These are phyloP conservation scores for Cheiracanthium punctorium DNA, from an alignment of 2,888 invertebrate genomes.

Conservation along the genomic window DNA sequence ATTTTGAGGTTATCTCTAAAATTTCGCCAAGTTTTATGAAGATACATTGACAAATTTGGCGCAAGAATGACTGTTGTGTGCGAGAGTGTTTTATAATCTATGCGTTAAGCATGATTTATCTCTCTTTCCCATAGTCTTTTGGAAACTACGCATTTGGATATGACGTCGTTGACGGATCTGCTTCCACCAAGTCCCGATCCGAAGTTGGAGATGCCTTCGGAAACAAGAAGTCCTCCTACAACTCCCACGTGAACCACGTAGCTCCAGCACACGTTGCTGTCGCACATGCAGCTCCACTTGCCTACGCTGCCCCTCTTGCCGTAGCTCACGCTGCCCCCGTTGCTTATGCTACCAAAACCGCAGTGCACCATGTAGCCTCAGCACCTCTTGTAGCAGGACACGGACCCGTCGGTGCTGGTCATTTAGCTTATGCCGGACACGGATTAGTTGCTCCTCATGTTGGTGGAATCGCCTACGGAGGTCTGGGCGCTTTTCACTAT, in stretches of 20 bases:
- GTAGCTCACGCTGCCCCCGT: not conserved
- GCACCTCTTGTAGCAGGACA: not conserved
- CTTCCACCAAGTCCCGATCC: constrained; percentile 28
- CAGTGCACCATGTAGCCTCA: not conserved
- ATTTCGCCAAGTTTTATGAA: too few species aligned
- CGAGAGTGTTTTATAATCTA: too few species aligned
- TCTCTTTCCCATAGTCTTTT: not conserved
- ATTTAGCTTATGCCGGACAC: not conserved
- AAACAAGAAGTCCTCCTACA: not conserved
- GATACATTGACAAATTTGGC: too few species aligned
- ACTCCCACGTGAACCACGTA: constrained; percentile 19
- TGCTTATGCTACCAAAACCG: not conserved
- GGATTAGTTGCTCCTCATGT: not conserved
- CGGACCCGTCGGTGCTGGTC: not conserved
- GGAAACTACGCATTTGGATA: constrained; percentile 57
- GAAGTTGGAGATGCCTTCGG: not conserved
- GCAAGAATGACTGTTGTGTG: too few species aligned
- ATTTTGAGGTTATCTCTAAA: too few species aligned
- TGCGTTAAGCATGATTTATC: too few species aligned
- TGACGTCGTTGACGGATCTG: constrained; percentile 42
- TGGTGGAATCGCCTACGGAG: not conserved
- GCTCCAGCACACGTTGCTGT: too few species aligned
- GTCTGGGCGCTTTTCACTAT: not conserved
- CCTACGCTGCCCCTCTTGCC: not conserved
- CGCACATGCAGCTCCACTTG: not conserved